These are phyloP conservation scores for Drymodes brunneopygia DNA, from an alignment of 2,113 vertebrate genomes.

Conservation along the genomic window DNA sequence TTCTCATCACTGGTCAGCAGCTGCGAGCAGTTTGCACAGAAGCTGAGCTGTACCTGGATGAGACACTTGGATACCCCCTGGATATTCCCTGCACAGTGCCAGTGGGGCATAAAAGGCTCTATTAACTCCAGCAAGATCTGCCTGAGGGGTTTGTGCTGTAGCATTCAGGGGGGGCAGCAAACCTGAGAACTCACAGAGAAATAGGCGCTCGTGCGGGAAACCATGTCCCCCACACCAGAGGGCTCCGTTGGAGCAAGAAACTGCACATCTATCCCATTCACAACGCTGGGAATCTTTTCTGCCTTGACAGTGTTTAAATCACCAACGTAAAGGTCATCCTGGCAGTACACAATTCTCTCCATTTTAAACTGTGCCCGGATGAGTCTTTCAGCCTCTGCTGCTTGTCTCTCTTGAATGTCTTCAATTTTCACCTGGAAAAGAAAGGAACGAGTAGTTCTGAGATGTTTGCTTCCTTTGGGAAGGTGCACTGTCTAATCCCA, in stretches of 20 bases:
- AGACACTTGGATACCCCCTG: neutral
- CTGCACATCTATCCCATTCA: neutral
- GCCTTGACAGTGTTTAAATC: slow-evolving; percentile 13
- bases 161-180: neutral
- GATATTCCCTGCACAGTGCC: neutral
- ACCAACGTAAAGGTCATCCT: slow-evolving; percentile 73
- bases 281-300: rapidly evolving
- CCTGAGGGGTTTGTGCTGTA: neutral
- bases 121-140: neutral
- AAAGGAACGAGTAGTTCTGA: neutral
- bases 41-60: neutral
- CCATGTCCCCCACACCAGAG: neutral
- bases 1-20: neutral
- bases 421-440: slow-evolving; percentile 74
- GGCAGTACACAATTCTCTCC: slow-evolving; percentile 84
- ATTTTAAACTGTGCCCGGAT: slow-evolving; percentile 84
- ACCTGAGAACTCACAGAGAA: slow-evolving; percentile 28
- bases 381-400: slow-evolving; percentile 52
- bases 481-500: neutral
- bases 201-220: slow-evolving; percentile 45
- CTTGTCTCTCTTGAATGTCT: slow-evolving; percentile 68
- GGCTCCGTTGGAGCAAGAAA: rapidly evolving
- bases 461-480: neutral
- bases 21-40: rapidly evolving
- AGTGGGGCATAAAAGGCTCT: neutral